A percentile compares a stretch with the other conserved stretches of the same genome.
These are phyloP conservation scores for Ichneumoninae sp. DNA, from an alignment of 2,888 invertebrate species.

Conservation along the genomic window DNA sequence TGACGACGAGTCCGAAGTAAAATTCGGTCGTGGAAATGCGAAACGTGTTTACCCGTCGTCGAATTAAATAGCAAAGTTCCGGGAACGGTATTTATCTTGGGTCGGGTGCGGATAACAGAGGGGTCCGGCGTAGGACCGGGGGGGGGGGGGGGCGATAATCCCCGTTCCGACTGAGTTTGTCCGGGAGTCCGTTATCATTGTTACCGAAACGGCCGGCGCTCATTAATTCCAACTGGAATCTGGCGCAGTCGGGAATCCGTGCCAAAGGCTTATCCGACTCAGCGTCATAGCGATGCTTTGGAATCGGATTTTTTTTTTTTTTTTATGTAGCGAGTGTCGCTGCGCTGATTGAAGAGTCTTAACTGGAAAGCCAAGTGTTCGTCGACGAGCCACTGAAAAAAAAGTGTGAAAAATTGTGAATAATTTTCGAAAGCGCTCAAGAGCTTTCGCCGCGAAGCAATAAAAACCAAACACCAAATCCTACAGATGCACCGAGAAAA, in stretches of 20 bases:
- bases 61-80: constrained; percentile 36
- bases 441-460: no score
- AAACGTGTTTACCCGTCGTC: constrained; percentile 25
- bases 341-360: no score
- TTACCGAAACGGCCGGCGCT: background rate
- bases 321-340: no score
- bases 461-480: no score
- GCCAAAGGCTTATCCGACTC: background rate
- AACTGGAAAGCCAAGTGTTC: no score
- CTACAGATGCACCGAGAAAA: no score
- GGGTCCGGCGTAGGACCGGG: background rate
- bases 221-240: background rate
- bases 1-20: constrained; percentile 1
- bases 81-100: constrained; percentile 20
- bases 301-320: background rate
- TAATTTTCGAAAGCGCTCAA: no score
- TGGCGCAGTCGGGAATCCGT: background rate
- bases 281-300: background rate
- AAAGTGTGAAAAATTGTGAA: no score
- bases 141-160: background rate
- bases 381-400: no score
- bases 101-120: background rate
- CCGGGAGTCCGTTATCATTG: background rate
- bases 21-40: background rate
- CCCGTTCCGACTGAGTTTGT: background rate